Evolutionary conservation across 2,797 vertebrate species (phyloP).

Genomic region (Oreonectes daqikongensis): DNA sequence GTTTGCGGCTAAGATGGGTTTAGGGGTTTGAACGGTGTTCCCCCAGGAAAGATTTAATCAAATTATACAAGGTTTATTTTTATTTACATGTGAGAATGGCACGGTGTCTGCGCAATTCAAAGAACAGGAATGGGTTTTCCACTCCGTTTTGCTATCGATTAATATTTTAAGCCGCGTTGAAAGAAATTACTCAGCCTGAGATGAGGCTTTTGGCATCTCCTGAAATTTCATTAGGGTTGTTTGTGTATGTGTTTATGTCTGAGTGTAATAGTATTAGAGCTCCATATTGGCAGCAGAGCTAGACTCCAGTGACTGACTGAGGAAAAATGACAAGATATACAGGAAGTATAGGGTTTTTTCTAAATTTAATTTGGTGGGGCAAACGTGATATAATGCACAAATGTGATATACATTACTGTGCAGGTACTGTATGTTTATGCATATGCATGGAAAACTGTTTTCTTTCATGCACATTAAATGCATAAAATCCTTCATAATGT

Average conservation of each 20-base stretch:
- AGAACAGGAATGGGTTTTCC: conserved; percentile 34
- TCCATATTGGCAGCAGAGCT: conserved; percentile 19
- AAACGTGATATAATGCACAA: neutral
- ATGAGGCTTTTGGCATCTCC: conserved; percentile 46
- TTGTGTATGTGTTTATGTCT: conserved; percentile 20
- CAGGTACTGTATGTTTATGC: neutral
- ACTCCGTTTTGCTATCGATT: conserved; percentile 35
- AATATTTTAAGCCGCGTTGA: conserved; percentile 37
- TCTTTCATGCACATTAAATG: neutral
- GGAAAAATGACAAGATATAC: conserved; percentile 25
- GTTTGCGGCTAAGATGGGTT: conserved; percentile 10
- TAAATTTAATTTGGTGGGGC: neutral
- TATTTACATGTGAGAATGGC: conserved; percentile 35
- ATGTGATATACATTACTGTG: neutral
- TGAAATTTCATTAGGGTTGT: conserved; percentile 49
- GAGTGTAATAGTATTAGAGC: conserved; percentile 36
- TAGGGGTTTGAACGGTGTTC: conserved; percentile 7
- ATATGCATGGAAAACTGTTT: neutral
- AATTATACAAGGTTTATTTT: conserved; percentile 36
- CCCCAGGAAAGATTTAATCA: conserved; percentile 25
- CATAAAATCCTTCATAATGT: conserved; percentile 11
- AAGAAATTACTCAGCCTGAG: conserved; percentile 41
- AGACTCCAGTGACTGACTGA: conserved; percentile 2
- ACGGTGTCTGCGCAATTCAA: neutral
- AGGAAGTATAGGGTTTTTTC: neutral